Conservation (phyloP, 2,113 vertebrate species). For the Syrmaticus mikado region DNA sequence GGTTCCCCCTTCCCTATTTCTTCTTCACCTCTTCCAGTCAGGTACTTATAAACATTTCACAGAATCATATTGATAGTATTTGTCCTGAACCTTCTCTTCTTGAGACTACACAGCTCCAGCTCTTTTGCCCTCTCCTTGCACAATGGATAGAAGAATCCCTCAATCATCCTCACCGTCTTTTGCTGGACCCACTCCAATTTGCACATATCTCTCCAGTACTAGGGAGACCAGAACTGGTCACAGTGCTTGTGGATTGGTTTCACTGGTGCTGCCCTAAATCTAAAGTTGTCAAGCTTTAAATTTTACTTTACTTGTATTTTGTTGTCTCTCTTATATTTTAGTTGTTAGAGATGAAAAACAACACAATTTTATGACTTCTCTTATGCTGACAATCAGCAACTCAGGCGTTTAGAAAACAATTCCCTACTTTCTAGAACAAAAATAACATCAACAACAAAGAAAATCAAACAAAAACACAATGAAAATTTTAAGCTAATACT, state of each 20-base stretch:
- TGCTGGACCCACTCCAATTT: neutral
- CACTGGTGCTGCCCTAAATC: neutral
- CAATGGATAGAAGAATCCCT: neutral
- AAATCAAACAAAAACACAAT: neutral
- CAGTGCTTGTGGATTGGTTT: neutral
- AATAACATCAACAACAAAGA: neutral
- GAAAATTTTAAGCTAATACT: neutral
- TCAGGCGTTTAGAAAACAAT: neutral
- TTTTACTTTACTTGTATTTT: neutral
- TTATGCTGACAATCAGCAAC: neutral
- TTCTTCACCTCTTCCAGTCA: neutral
- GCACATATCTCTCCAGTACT: neutral
- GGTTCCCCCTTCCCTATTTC: neutral
- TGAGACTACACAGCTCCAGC: neutral
- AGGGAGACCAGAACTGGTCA: neutral
- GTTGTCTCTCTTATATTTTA: neutral
- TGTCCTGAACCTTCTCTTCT: neutral
- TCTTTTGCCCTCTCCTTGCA: neutral
- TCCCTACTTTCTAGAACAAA: neutral
- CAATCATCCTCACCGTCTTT: neutral
- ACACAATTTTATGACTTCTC: neutral
- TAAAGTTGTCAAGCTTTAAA: neutral
- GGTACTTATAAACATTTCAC: neutral
- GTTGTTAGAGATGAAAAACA: constrained; percentile 3
- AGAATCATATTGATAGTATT: neutral